Conservation (phyloP, 2,888 invertebrate species). For the Corbicula japonica region DNA sequence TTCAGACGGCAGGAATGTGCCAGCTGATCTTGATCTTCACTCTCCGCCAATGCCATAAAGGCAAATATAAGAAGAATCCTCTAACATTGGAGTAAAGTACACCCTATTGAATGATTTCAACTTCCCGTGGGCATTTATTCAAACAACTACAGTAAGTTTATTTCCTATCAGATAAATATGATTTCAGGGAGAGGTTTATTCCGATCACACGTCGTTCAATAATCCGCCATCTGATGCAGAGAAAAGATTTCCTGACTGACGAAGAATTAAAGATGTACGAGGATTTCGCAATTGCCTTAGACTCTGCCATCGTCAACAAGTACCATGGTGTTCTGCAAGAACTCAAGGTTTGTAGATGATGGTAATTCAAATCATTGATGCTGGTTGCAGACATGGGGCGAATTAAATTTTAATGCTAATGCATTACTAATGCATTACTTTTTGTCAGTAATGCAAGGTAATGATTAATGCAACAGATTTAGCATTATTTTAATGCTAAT, state of each 20-base stretch:
- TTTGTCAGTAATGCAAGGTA: no score
- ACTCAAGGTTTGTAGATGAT: slow-evolving; percentile 83
- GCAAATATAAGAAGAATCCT: neutral
- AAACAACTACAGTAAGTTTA: neutral
- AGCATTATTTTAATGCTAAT: no score
- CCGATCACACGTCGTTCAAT: slow-evolving; percentile 83
- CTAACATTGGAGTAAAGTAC: neutral
- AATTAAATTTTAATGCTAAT: no score
- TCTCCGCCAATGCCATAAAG: neutral
- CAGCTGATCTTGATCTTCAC: neutral
- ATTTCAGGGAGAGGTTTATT: slow-evolving; percentile 82
- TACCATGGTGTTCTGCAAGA: slow-evolving; percentile 84
- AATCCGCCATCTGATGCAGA: slow-evolving; percentile 81
- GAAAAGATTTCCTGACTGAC: slow-evolving; percentile 78
- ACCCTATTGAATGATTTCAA: neutral
- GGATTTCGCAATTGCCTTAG: slow-evolving; percentile 82
- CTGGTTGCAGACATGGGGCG: no score
- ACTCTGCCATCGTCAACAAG: slow-evolving; percentile 83
- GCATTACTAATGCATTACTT: no score
- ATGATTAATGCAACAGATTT: no score
- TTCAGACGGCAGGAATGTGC: neutral
- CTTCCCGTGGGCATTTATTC: neutral
- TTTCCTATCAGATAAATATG: slow-evolving; percentile 30
- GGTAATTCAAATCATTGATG: no score
- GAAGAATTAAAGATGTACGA: slow-evolving; percentile 82